Evolutionary conservation across 2,888 invertebrate species (phyloP), one percentile per base, ranked within the genome.

Genomic region (Nebria brevicollis): DNA sequence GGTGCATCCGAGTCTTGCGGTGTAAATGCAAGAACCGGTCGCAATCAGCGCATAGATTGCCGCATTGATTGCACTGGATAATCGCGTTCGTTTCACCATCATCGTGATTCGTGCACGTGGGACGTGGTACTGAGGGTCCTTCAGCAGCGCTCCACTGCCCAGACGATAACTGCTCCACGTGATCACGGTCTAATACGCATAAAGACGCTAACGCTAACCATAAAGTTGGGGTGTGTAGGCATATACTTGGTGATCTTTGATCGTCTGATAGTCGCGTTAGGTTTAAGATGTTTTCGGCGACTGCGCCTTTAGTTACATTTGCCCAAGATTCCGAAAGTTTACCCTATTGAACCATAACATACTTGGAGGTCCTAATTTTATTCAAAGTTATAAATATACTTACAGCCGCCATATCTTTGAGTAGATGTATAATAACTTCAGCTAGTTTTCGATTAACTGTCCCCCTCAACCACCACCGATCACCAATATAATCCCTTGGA

Each of bases 41-140:
- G 88, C 99, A 99, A 87, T 99, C 99, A 0, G 95, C 95, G 88
- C 99, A 99, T 54, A 99, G 91, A 83, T 97, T 95, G 25, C 97
- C 97, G 87, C 99, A 99, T 7, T 92, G 92, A 85, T 93, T 94
- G 88, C 99, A 99, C 85, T 97, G 96, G 82, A 99, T 95, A 82
- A 97, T 96, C 0, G 98, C 98, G 13, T 94, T 92, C 0, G 98
- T 98, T 87, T 95, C 93, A 0, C 96, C 96, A 88, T 99, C 99
- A 87, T 99, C 99, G 89, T 99, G 99, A 89, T 99, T 99, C 76
- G 93, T 94, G 90, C 99, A 99, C 83, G 95, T 94, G 7, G 97
- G 95, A 87, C 97, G 92, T 11, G 92, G 92, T 79, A 91, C 92
- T 70, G 91, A 89, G 79, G 84, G 86, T 70, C 91, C 92, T 84